Conservation (phyloP, 2,113 vertebrate species). For the Fregetta grallaria region DNA sequence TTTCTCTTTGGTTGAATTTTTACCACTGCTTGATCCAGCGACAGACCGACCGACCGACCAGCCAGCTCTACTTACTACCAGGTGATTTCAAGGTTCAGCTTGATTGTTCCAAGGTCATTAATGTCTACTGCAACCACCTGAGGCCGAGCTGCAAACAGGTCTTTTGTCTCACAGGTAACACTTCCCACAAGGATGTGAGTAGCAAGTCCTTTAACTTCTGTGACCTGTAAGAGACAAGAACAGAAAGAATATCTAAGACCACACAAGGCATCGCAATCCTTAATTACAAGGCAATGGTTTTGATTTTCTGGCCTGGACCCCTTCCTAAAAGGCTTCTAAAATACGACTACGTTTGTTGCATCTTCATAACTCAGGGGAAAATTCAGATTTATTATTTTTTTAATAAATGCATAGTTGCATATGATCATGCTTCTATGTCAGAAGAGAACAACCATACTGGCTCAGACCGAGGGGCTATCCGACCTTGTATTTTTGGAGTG, state of each 20-base stretch:
- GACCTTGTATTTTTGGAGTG: background rate
- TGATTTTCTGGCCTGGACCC: background rate
- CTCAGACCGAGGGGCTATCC: background rate
- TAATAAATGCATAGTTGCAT: background rate
- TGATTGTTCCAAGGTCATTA: conserved; percentile 97
- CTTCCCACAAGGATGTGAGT: conserved; percentile 94
- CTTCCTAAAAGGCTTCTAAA: background rate
- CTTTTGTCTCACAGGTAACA: conserved; percentile 97
- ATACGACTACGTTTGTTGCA: background rate
- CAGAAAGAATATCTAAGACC: background rate
- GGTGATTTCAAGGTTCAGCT: conserved; percentile 95
- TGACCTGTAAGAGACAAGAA: conserved; percentile 79
- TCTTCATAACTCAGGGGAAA: background rate
- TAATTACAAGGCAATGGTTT: background rate
- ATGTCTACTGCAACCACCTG: conserved; percentile 97
- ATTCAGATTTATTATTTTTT: background rate
- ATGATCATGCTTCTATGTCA: background rate
- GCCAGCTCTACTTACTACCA: conserved; percentile 90
- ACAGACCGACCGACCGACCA: background rate
- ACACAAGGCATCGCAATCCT: background rate
- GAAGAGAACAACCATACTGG: background rate
- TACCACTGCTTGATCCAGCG: background rate
- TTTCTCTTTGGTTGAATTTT: background rate
- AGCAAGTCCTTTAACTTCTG: conserved; percentile 93
- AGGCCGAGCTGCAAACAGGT: conserved; percentile 93